Percentiles rank a stretch among this genome's conserved stretches.
phyloP scores from a whole-genome alignment of 1,140 invertebrate genomes.

The Episyrphus balteatus region DNA sequence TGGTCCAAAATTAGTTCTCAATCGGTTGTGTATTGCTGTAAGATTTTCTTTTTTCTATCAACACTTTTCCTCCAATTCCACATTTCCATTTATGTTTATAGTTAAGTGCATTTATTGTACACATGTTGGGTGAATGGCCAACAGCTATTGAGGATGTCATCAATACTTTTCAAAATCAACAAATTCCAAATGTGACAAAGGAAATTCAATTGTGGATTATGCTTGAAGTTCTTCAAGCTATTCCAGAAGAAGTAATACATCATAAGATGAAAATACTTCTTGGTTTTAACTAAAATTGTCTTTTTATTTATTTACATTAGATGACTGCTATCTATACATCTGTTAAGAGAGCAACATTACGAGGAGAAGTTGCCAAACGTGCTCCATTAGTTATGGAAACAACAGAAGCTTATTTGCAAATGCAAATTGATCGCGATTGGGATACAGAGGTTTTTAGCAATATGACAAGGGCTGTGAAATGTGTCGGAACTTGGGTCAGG shows the following conservation, averaged over 20 bases:
- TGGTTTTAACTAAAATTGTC: background rate
- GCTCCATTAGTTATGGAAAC: constrained; percentile 27
- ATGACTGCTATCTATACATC: constrained; percentile 30
- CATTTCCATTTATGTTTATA: constrained; percentile 27
- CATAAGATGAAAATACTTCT: background rate
- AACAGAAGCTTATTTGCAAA: constrained; percentile 21
- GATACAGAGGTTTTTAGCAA: constrained; percentile 33
- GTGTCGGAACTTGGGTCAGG: constrained; percentile 53
- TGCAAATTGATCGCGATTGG: constrained; percentile 23
- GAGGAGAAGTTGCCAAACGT: constrained; percentile 25
- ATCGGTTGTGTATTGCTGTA: constrained; percentile 77
- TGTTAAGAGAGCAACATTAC: constrained; percentile 23
- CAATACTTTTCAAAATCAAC: constrained; percentile 48
- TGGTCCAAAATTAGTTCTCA: constrained; percentile 73
- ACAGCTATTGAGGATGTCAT: constrained; percentile 53
- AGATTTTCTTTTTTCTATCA: constrained; percentile 30
- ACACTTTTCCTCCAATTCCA: background rate
- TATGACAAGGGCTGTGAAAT: constrained; percentile 44
- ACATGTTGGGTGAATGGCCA: constrained; percentile 51
- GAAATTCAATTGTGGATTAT: constrained; percentile 48
- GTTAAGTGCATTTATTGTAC: constrained; percentile 56
- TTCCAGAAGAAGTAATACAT: constrained; percentile 72
- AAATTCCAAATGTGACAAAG: constrained; percentile 42
- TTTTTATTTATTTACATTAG: constrained; percentile 2
- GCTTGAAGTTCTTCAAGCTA: constrained; percentile 61